These are phyloP conservation scores for Ornithoptera alexandrae DNA, from an alignment of 2,888 invertebrate genomes.

Conservation along the genomic window DNA sequence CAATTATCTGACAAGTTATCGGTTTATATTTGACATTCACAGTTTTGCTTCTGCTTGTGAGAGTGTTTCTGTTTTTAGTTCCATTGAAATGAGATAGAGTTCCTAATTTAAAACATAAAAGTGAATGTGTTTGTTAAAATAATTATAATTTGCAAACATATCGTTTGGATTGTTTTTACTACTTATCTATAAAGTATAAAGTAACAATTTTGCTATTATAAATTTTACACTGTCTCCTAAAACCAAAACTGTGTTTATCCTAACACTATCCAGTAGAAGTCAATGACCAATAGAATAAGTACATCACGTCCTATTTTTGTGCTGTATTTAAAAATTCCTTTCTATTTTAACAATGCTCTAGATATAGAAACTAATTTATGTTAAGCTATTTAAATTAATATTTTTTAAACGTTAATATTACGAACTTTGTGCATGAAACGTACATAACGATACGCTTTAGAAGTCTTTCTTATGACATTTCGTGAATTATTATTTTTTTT, in stretches of 20 bases:
- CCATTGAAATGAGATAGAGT: neutral
- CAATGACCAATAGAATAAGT: conserved; percentile 29
- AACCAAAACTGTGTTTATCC: conserved; percentile 4
- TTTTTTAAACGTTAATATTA: neutral
- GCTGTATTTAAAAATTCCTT: conserved; percentile 24
- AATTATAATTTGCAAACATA: neutral
- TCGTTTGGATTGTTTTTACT: neutral
- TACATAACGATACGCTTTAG: too few relatives aligned
- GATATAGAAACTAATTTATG: neutral
- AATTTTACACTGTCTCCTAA: neutral
- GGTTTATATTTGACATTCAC: conserved; percentile 2
- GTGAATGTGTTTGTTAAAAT: neutral
- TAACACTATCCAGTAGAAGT: conserved; percentile 23
- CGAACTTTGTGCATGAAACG: too few relatives aligned
- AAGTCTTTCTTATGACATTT: too few relatives aligned
- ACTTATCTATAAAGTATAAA: neutral
- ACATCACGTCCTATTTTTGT: conserved; percentile 27
- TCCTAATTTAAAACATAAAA: conserved; percentile 3
- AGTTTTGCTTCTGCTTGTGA: neutral
- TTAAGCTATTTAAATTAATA: neutral
- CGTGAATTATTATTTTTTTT: too few relatives aligned
- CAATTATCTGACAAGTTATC: neutral
- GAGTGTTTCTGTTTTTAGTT: neutral
- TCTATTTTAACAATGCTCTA: conserved; percentile 14
- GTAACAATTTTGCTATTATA: neutral